phyloP scores from a whole-genome alignment of 2,113 vertebrate genomes.

The Solea senegalensis region DNA sequence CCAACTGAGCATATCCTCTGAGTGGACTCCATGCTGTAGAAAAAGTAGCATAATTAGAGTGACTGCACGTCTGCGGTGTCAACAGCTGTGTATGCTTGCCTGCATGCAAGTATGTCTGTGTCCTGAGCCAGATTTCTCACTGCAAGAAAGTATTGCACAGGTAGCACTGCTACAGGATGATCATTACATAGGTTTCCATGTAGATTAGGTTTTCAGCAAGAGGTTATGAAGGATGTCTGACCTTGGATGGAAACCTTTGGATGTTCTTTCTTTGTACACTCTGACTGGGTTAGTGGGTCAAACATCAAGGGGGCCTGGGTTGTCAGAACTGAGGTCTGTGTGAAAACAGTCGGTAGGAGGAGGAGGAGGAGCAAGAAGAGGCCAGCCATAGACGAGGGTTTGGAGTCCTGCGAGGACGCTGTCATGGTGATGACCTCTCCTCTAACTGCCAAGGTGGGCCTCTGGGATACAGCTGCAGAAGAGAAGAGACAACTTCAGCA shows the following conservation, averaged over 20 bases:
- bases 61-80: neutral
- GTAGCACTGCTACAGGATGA: too few relatives aligned
- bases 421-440: slow-evolving; percentile 89
- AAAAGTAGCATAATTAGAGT: neutral
- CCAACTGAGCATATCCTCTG: too few relatives aligned
- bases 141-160: too few relatives aligned
- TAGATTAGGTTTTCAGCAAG: neutral
- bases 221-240: slow-evolving; percentile 72
- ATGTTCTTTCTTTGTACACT: slow-evolving; percentile 89
- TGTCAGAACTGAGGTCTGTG: slow-evolving; percentile 77
- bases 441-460: slow-evolving; percentile 84
- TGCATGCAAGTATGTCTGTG: too few relatives aligned
- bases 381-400: slow-evolving; percentile 82
- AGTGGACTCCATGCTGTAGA: neutral
- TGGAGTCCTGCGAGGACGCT: slow-evolving; percentile 81
- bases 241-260: slow-evolving; percentile 93
- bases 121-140: too few relatives aligned
- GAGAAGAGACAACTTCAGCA: slow-evolving; percentile 39
- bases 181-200: too few relatives aligned
- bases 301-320: slow-evolving; percentile 55
- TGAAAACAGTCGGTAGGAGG: slow-evolving; percentile 76
- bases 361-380: slow-evolving; percentile 81
- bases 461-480: slow-evolving; percentile 80
- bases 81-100: neutral
- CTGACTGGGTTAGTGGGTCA: slow-evolving; percentile 70